Conservation (phyloP, 2,113 vertebrate species). For the Numida meleagris region DNA sequence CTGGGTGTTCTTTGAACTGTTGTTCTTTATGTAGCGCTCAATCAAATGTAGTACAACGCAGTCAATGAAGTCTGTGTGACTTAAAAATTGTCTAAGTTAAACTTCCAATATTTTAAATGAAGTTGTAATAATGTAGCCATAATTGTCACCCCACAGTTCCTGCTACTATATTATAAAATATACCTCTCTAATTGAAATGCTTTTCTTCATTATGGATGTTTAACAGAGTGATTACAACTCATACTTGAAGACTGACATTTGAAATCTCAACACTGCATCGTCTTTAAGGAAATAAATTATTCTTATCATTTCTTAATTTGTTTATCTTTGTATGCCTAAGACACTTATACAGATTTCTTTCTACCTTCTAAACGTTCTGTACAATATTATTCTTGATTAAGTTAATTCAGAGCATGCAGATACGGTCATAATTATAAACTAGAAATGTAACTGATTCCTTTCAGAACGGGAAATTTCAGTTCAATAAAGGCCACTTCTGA, state of each 20-base stretch:
- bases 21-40: background rate
- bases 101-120: background rate
- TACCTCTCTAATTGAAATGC: background rate
- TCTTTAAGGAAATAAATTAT: conserved; percentile 25
- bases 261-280: conserved; percentile 28
- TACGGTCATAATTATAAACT: background rate
- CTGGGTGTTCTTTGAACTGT: background rate
- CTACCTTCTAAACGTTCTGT: background rate
- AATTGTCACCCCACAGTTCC: no score
- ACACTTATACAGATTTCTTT: background rate
- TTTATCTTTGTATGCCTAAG: background rate
- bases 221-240: conserved; percentile 45
- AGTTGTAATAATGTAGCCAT: no score
- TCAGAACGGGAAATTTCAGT: background rate
- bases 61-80: background rate
- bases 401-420: background rate
- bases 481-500: background rate
- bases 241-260: conserved; percentile 49
- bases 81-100: background rate
- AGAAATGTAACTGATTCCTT: no score
- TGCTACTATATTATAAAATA: background rate
- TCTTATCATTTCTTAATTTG: conserved; percentile 13
- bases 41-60: background rate
- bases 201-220: conserved; percentile 2
- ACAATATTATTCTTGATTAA: background rate